Evolutionary conservation across 1,140 invertebrate genomes (phyloP), one percentile per base, ranked within the genome.

Genomic region (Brachionus asplanchnoidis): DNA sequence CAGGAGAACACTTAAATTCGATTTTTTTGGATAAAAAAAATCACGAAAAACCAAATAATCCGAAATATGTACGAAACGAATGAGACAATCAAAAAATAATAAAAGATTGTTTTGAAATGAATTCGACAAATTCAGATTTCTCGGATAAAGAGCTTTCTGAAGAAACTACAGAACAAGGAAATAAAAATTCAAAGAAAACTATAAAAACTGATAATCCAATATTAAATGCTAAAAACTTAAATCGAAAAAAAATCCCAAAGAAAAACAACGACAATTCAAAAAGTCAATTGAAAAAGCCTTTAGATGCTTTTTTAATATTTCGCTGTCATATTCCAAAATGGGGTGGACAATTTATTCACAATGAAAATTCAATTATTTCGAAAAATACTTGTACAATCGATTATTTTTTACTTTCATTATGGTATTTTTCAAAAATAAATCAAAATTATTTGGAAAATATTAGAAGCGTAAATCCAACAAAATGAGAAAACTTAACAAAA

Each of bases 311-410:
- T 73, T 73, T 46, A 73, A 42, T 73, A 73, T 73, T 73, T 73
- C 32, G 40, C 17, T 17, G 0, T 40, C 68, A 73, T 73, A 20
- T 73, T 73, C 68, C 68, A 20, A 20, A 73, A 42, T 73, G 36
- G 68, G 68, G 40, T 73, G 68, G 11, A 42, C 28, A 40, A 40
- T n/a, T 73, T 73, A 40, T 40, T 40, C 32, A 40, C 5, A 73
- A 73, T 73, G 36, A 73, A 40, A 40, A 46, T 40, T 40, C 28
- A 73, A 73, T 73, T 40, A 36, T 40, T 40, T 40, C 44, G 9
- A 73, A 40, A 73, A 73, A 73, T 73, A 73, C 68, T 73, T 42
- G 68, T 42, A 73, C 68, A 40, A 73, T 73, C 68, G 40, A 44
- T 73, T 73, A 73, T 42, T 73, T 73, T 73, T 42, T 73, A 40